Evolutionary conservation across 2,797 vertebrate genomes (phyloP).

Genomic region (Ibycter americanus): DNA sequence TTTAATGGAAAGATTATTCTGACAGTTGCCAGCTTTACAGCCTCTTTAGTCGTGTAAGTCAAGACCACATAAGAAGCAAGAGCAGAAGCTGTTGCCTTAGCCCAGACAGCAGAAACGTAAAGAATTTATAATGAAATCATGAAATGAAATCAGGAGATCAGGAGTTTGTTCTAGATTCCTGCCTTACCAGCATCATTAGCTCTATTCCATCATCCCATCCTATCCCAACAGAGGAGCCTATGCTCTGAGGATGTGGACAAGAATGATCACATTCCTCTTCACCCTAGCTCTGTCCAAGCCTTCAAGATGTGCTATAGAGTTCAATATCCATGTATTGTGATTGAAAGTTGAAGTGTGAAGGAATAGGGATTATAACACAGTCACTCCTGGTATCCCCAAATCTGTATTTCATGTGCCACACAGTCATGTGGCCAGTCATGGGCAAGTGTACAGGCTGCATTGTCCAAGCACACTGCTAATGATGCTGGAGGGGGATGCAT

Average conservation of each 20-base stretch:
- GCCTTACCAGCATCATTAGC: not conserved
- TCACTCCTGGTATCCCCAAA: not conserved
- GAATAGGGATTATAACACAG: not conserved
- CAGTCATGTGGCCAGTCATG: fast-evolving
- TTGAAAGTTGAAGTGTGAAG: not conserved
- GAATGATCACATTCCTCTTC: not conserved
- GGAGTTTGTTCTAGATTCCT: not conserved
- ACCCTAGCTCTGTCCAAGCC: not conserved
- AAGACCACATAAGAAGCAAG: not conserved
- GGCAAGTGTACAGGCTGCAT: not conserved
- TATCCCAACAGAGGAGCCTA: not conserved
- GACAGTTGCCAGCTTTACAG: slow-evolving; percentile 30
- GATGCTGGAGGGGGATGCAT: not conserved
- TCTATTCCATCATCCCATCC: not conserved
- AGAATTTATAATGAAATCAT: not conserved
- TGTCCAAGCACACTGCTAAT: not conserved
- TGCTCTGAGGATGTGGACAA: not conserved
- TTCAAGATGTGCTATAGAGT: not conserved
- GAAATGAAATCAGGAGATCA: not conserved
- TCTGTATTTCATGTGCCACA: not conserved
- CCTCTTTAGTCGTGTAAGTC: not conserved
- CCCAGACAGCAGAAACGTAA: not conserved
- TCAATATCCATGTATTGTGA: not conserved
- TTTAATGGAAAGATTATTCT: slow-evolving; percentile 59
- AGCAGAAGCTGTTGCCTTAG: not conserved